Evolutionary conservation across 2,113 vertebrate genomes (phyloP).

Genomic region (Ictidomys tridecemlineatus): DNA sequence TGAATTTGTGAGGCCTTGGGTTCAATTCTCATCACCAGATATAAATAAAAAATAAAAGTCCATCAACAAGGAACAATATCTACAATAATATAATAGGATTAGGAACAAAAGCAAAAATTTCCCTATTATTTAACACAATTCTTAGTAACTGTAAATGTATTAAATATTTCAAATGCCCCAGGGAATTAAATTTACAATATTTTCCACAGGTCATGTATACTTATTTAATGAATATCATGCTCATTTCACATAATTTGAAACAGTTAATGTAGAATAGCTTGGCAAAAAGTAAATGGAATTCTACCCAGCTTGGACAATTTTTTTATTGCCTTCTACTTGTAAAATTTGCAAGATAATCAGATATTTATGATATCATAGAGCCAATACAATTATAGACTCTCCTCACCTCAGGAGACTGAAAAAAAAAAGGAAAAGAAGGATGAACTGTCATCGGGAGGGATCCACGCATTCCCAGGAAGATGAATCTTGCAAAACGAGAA

Average conservation of each 20-base stretch:
- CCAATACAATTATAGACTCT: conserved; percentile 39
- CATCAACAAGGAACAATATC: not conserved
- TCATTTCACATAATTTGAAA: conserved; percentile 68
- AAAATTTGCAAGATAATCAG: conserved; percentile 66
- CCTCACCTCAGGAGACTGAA: not conserved
- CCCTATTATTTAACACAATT: not conserved
- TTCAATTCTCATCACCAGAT: too few relatives aligned
- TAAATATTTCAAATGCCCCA: conserved; percentile 42
- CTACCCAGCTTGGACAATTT: conserved; percentile 59
- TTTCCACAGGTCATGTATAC: conserved; percentile 22
- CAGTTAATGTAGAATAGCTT: conserved; percentile 69
- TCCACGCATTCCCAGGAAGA: not conserved
- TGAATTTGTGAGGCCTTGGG: too few relatives aligned
- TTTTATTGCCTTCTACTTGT: conserved; percentile 70
- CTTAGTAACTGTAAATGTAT: conserved; percentile 36
- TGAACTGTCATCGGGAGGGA: not conserved
- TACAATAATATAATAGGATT: not conserved
- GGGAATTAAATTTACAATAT: conserved; percentile 18
- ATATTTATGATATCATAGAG: conserved; percentile 53
- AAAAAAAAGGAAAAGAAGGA: not conserved
- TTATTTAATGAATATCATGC: conserved; percentile 75
- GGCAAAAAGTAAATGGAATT: conserved; percentile 73
- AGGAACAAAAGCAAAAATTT: not conserved
- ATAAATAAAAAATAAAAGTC: too few relatives aligned
- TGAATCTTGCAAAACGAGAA: not conserved